Evolutionary conservation across 2,113 vertebrate genomes (phyloP).

Genomic region (Chrysochloris asiatica): DNA sequence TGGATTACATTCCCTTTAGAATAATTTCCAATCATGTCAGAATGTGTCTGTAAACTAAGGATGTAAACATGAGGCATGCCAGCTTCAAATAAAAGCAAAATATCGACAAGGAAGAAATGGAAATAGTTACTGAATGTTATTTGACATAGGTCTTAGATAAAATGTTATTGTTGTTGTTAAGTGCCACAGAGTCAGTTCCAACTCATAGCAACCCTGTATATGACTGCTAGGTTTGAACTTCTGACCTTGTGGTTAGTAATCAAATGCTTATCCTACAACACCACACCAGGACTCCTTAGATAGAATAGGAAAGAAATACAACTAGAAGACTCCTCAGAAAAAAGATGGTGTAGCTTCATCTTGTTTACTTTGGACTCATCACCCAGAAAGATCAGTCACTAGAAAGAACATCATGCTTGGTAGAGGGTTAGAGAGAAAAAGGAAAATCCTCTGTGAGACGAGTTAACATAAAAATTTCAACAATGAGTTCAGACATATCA

Average conservation of each 20-base stretch:
- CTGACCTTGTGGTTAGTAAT: no score
- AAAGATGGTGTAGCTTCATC: background rate
- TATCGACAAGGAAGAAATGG: background rate
- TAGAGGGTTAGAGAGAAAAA: background rate
- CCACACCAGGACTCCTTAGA: no score
- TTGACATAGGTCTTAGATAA: background rate
- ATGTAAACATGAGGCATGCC: background rate
- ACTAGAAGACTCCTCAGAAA: background rate
- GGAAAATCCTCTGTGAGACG: background rate
- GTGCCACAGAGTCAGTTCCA: no score
- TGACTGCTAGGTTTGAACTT: no score
- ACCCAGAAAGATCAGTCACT: background rate
- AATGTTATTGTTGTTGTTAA: no score
- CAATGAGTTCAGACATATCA: background rate
- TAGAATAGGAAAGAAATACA: background rate
- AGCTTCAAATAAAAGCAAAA: slow-evolving; percentile 24
- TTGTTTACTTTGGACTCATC: background rate
- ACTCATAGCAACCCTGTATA: no score
- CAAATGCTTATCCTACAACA: no score
- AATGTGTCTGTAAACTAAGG: background rate
- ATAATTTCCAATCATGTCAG: background rate
- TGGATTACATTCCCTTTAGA: background rate
- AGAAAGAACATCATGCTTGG: background rate
- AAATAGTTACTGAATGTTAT: background rate
- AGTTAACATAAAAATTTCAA: background rate